These are phyloP conservation scores for Erebia epiphron DNA, from an alignment of 2,888 invertebrate species.

Conservation along the genomic window DNA sequence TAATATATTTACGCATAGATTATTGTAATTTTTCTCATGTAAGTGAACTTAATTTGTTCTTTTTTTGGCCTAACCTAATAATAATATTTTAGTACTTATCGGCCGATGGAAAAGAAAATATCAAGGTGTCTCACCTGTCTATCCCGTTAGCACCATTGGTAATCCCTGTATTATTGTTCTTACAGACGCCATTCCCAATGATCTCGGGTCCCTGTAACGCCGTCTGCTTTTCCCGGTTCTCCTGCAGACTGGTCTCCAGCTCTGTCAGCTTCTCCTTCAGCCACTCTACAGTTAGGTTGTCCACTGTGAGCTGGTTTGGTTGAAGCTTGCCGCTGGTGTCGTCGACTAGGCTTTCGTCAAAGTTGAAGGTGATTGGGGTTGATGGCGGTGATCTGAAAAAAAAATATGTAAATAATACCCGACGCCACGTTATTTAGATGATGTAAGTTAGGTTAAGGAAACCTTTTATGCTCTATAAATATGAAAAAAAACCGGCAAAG, in stretches of 20 bases:
- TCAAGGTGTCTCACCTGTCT: conserved; percentile 59
- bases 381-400: conserved; percentile 89
- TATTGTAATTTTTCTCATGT: too few relatives aligned
- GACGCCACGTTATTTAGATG: background rate
- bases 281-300: conserved; percentile 96
- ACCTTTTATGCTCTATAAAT: too few relatives aligned
- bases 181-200: conserved; percentile 76
- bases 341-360: conserved; percentile 94
- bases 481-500: too few relatives aligned
- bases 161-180: conserved; percentile 73
- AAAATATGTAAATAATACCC: background rate
- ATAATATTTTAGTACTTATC: too few relatives aligned
- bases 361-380: conserved; percentile 90
- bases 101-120: too few relatives aligned
- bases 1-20: too few relatives aligned
- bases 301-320: conserved; percentile 94
- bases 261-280: conserved; percentile 90
- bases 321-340: conserved; percentile 93
- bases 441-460: background rate
- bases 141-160: conserved; percentile 83
- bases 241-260: conserved; percentile 90
- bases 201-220: conserved; percentile 82
- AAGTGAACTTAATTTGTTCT: too few relatives aligned
- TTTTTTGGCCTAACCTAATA: too few relatives aligned
- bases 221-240: conserved; percentile 88